These are phyloP conservation scores for Hypothenemus hampei DNA, from an alignment of 1,140 invertebrate genomes.

Conservation along the genomic window DNA sequence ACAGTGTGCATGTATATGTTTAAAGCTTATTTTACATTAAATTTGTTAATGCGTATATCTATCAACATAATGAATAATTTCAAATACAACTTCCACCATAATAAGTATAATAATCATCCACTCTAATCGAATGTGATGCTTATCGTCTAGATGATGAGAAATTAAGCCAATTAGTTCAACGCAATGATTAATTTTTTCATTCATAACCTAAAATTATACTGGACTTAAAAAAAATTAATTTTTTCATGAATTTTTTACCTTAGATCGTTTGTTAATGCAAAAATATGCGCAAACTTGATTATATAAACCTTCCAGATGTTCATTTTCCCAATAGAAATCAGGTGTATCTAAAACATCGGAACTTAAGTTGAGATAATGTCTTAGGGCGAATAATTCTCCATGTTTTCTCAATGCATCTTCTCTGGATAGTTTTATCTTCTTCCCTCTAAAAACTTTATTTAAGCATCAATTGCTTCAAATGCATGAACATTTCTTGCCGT, in stretches of 20 bases:
- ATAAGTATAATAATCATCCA: conserved; percentile 97
- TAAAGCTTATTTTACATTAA: neutral
- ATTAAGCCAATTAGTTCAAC: conserved; percentile 84
- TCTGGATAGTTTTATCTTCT: conserved; percentile 60
- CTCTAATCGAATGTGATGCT: conserved; percentile 85
- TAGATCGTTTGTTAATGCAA: conserved; percentile 77
- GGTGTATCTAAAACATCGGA: conserved; percentile 92
- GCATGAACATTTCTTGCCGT: conserved; percentile 22
- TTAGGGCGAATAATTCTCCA: conserved; percentile 83
- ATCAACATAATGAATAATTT: conserved; percentile 75
- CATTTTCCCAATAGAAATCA: conserved; percentile 96
- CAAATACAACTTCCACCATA: conserved; percentile 89
- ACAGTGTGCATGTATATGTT: neutral
- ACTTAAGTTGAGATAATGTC: conserved; percentile 86
- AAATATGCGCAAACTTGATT: conserved; percentile 76
- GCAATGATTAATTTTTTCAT: conserved; percentile 91
- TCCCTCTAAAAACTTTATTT: conserved; percentile 46
- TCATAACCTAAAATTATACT: conserved; percentile 68
- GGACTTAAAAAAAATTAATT: neutral
- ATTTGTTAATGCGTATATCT: conserved; percentile 35
- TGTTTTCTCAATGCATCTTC: conserved; percentile 79
- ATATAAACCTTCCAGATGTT: conserved; percentile 79
- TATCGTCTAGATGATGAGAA: conserved; percentile 81
- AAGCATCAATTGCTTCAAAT: neutral
- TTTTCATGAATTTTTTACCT: conserved; percentile 47